These are phyloP conservation scores for Plodia interpunctella DNA, from an alignment of 1,140 invertebrate genomes.

Conservation along the genomic window DNA sequence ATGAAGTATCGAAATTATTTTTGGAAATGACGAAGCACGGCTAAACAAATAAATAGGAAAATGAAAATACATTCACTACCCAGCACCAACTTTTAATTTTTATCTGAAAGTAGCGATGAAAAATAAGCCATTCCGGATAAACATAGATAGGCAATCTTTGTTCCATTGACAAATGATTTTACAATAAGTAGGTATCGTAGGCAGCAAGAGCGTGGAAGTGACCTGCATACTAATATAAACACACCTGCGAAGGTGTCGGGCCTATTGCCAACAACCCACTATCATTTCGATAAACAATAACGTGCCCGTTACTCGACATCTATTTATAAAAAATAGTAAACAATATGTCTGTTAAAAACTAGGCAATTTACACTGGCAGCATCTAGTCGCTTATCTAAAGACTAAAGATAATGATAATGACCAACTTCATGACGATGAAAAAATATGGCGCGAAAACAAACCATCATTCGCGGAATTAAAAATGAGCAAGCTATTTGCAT, in stretches of 20 bases:
- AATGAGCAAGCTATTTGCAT: constrained; percentile 20
- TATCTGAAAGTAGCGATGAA: too few relatives aligned
- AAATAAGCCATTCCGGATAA: not conserved
- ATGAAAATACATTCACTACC: too few relatives aligned
- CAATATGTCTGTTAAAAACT: constrained; percentile 19
- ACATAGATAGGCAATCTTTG: constrained; percentile 29
- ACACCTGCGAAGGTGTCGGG: constrained; percentile 56
- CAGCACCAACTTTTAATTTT: too few relatives aligned
- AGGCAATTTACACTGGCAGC: constrained; percentile 8
- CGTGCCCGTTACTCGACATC: constrained; percentile 42
- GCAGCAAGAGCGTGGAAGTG: constrained; percentile 12
- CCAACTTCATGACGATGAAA: too few relatives aligned
- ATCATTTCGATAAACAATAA: constrained; percentile 58
- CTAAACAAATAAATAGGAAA: too few relatives aligned
- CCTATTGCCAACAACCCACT: constrained; percentile 39
- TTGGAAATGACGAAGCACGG: too few relatives aligned
- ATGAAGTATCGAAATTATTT: too few relatives aligned
- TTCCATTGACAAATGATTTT: constrained; percentile 41
- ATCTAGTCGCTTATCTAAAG: not conserved
- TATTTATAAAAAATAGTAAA: constrained; percentile 39
- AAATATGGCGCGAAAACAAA: not conserved
- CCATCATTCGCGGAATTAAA: constrained; percentile 8
- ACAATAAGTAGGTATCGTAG: constrained; percentile 17
- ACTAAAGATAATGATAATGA: constrained; percentile 23
- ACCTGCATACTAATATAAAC: constrained; percentile 36